Percentiles rank a stretch among this genome's conserved stretches.
Evolutionary conservation across 2,113 vertebrate species (phyloP).

Genomic region (Rhegmatorhina hoffmannsi): DNA sequence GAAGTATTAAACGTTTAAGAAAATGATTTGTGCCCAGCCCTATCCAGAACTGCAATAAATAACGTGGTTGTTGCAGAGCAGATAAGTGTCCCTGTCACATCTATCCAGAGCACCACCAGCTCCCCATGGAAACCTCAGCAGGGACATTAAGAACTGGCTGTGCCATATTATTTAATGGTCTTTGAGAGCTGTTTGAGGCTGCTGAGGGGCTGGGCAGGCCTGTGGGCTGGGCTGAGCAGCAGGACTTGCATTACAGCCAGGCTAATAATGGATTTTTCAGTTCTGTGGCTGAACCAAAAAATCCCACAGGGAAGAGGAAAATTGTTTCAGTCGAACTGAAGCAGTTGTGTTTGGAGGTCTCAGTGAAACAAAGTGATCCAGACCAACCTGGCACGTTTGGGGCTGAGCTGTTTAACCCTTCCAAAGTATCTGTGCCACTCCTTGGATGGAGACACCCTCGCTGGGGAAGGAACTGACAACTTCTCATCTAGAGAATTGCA

Average conservation of each 20-base stretch:
- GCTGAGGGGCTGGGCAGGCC: not conserved
- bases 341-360: not conserved
- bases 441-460: not conserved
- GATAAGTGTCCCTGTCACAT: not conserved
- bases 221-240: not conserved
- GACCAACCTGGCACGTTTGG: not conserved
- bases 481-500: not conserved
- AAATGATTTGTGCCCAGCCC: not conserved
- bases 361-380: not conserved
- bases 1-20: not conserved
- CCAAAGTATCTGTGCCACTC: not conserved
- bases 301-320: slow-evolving; percentile 25
- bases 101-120: not conserved
- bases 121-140: not conserved
- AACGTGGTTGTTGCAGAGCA: not conserved
- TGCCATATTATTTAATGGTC: not conserved
- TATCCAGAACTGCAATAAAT: not conserved
- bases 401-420: not conserved
- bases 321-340: slow-evolving; percentile 17
- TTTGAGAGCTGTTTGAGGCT: not conserved
- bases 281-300: slow-evolving; percentile 18
- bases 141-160: not conserved
- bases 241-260: slow-evolving; percentile 2
- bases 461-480: not conserved
- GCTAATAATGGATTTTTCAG: slow-evolving; percentile 60